These are phyloP conservation scores for Limnephilus marmoratus DNA, from an alignment of 2,888 invertebrate genomes.

Conservation along the genomic window DNA sequence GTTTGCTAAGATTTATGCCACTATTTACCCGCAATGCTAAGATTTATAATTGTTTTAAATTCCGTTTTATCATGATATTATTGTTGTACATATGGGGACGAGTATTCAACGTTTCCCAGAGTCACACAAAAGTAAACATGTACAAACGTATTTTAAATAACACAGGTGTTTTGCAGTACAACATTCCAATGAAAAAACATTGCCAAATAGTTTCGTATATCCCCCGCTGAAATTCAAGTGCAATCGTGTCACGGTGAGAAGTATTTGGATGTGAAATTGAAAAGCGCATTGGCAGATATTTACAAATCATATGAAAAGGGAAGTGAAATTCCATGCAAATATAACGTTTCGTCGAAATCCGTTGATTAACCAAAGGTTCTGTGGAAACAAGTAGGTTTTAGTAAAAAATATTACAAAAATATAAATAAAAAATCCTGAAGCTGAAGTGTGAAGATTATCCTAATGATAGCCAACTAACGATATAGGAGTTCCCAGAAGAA, in stretches of 20 bases:
- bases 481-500: too few relatives aligned
- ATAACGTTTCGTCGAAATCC: background rate
- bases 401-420: background rate
- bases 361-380: background rate
- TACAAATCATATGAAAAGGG: background rate
- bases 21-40: too few relatives aligned
- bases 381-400: background rate
- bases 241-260: background rate
- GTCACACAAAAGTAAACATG: background rate
- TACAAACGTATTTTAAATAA: too few relatives aligned
- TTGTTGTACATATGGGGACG: too few relatives aligned
- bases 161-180: background rate
- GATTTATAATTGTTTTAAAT: background rate
- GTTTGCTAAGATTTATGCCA: too few relatives aligned
- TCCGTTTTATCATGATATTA: too few relatives aligned
- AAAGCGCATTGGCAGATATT: background rate
- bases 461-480: too few relatives aligned
- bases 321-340: background rate
- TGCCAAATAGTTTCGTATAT: background rate
- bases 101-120: too few relatives aligned
- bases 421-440: too few relatives aligned
- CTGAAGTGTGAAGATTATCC: too few relatives aligned
- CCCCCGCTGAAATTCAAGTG: background rate
- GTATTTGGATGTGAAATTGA: background rate
- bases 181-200: background rate